Conservation (phyloP, 92 coral and sea anemone species). For the Meandrina meandrites region DNA sequence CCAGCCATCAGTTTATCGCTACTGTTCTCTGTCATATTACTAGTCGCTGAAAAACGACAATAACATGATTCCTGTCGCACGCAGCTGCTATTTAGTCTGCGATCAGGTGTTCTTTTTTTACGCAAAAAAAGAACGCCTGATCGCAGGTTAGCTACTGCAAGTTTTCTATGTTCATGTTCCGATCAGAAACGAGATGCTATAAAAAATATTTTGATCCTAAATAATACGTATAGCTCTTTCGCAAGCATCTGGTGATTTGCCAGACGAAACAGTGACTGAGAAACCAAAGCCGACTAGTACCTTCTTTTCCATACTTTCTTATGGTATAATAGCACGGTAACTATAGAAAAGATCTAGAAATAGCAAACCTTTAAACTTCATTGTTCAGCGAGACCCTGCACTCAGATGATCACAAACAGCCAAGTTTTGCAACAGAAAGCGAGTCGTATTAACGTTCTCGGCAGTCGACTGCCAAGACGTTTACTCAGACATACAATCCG, state of each 20-base stretch:
- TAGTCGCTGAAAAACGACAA: neutral
- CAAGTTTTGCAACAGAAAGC: neutral
- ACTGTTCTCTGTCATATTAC: neutral
- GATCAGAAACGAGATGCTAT: neutral
- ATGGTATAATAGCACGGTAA: neutral
- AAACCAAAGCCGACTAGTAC: neutral
- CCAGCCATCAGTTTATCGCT: neutral
- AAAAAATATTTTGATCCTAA: neutral
- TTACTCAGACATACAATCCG: neutral
- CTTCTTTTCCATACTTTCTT: neutral
- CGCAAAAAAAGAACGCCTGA: no score
- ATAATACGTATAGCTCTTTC: neutral
- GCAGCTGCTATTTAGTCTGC: no score
- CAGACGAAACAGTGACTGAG: neutral
- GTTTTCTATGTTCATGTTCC: neutral
- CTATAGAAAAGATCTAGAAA: no score
- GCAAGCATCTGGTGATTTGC: neutral
- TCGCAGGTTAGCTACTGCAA: no score
- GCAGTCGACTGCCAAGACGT: neutral
- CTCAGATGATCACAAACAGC: neutral
- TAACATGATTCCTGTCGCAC: neutral
- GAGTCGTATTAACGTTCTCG: neutral
- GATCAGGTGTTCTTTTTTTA: no score
- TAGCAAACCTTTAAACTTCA: conserved; percentile 14
- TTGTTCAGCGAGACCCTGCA: neutral